Evolutionary conservation across 2,113 vertebrate species (phyloP).

Genomic region (Tylochromis polylepis): DNA sequence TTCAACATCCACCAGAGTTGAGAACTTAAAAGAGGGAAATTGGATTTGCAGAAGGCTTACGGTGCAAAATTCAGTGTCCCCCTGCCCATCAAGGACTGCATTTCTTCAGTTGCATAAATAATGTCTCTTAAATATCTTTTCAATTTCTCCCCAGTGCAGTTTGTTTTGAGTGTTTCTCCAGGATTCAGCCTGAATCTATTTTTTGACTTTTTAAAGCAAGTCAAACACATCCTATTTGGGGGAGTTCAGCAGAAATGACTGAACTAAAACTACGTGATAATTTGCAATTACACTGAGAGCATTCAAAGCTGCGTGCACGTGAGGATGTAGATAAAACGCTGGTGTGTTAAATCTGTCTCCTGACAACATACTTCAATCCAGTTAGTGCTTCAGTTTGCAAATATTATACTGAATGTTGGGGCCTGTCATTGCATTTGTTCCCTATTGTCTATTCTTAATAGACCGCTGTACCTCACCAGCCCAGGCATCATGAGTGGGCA

Average conservation of each 20-base stretch:
- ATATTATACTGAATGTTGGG: neutral
- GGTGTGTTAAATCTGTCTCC: neutral
- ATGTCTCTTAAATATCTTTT: neutral
- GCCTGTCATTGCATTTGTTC: neutral
- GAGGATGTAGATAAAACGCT: neutral
- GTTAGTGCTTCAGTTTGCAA: neutral
- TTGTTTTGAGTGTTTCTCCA: neutral
- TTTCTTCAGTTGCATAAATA: conserved; percentile 9
- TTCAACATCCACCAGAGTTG: conserved; percentile 32
- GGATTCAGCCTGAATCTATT: neutral
- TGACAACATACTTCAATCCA: neutral
- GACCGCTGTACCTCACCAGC: neutral
- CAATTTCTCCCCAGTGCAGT: neutral
- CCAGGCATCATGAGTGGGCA: neutral
- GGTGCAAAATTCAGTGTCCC: conserved; percentile 13
- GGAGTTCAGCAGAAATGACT: neutral
- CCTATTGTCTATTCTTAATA: neutral
- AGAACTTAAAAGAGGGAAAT: conserved; percentile 47
- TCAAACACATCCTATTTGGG: neutral
- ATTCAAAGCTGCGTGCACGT: neutral
- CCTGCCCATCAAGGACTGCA: neutral
- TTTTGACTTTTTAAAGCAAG: neutral
- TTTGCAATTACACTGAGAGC: neutral
- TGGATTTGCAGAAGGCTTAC: conserved; percentile 45
- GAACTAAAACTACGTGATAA: neutral